Percentiles rank a stretch among this genome's conserved stretches.
phyloP scores from a whole-genome alignment of 2,797 vertebrate species.

The Gadopsis marmoratus region DNA sequence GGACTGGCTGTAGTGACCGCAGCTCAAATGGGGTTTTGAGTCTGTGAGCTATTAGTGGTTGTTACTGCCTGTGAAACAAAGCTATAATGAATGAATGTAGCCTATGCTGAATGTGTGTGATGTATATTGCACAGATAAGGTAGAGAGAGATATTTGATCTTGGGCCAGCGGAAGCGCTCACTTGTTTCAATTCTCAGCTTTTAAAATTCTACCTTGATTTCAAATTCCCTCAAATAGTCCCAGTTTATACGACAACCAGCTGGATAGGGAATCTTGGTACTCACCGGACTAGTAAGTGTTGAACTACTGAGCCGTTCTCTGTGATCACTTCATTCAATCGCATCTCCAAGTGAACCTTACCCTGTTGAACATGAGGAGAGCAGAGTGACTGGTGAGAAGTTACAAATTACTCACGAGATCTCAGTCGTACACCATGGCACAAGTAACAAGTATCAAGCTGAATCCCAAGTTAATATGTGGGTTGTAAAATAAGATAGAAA shows the following conservation, averaged over 20 bases:
- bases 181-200: not conserved
- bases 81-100: not conserved
- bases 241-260: constrained; percentile 9
- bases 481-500: constrained; percentile 26
- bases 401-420: constrained; percentile 32
- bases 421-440: not conserved
- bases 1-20: not conserved
- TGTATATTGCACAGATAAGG: not conserved
- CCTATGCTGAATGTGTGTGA: too few relatives aligned
- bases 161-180: not conserved
- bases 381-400: constrained; percentile 19
- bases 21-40: not conserved
- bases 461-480: constrained; percentile 15
- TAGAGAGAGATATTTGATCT: not conserved
- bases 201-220: constrained; percentile 12
- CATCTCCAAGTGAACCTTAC: constrained; percentile 98
- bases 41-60: not conserved
- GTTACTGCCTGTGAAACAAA: constrained; percentile 5
- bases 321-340: constrained; percentile 97
- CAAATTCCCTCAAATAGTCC: not conserved
- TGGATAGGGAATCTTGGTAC: constrained; percentile 62
- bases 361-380: constrained; percentile 81
- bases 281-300: constrained; percentile 96
- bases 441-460: constrained; percentile 14
- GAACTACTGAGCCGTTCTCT: constrained; percentile 93